These are phyloP conservation scores for Spodoptera litura DNA, from an alignment of 1,140 invertebrate species.

Conservation along the genomic window DNA sequence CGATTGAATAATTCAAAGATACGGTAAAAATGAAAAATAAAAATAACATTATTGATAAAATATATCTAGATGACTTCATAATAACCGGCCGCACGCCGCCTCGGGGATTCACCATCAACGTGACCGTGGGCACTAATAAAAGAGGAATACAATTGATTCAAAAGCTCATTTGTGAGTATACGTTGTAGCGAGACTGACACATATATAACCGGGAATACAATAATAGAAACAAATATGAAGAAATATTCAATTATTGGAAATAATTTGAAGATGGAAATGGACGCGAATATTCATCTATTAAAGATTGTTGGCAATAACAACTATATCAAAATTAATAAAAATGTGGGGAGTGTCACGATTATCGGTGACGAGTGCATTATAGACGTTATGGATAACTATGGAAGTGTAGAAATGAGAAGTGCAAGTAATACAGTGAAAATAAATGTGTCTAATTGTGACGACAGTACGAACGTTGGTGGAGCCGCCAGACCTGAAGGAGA, in stretches of 20 bases:
- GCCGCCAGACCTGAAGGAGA: neutral
- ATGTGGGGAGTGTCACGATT: slow-evolving; percentile 48
- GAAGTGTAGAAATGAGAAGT: slow-evolving; percentile 46
- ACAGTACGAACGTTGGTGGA: neutral
- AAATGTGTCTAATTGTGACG: slow-evolving; percentile 4
- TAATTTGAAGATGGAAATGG: slow-evolving; percentile 55
- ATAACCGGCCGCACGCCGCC: neutral
- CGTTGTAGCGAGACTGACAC: slow-evolving; percentile 2
- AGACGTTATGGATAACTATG: slow-evolving; percentile 48
- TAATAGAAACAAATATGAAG: slow-evolving; percentile 48
- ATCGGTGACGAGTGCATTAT: slow-evolving; percentile 51
- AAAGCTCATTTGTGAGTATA: slow-evolving; percentile 34
- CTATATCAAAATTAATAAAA: slow-evolving; percentile 49
- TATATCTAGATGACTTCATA: slow-evolving; percentile 12
- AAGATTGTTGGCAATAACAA: slow-evolving; percentile 56
- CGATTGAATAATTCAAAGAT: slow-evolving; percentile 12
- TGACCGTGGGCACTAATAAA: slow-evolving; percentile 1
- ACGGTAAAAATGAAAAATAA: neutral
- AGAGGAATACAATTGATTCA: slow-evolving; percentile 3
- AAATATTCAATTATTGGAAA: slow-evolving; percentile 50
- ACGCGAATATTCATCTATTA: slow-evolving; percentile 46
- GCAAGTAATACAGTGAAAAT: slow-evolving; percentile 19
- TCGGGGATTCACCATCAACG: slow-evolving; percentile 34
- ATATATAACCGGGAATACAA: neutral
- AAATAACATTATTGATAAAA: slow-evolving; percentile 10